Evolutionary conservation across 2,113 vertebrate genomes (phyloP), one percentile per base, ranked within the genome.

Genomic region (Clarias batrachus): DNA sequence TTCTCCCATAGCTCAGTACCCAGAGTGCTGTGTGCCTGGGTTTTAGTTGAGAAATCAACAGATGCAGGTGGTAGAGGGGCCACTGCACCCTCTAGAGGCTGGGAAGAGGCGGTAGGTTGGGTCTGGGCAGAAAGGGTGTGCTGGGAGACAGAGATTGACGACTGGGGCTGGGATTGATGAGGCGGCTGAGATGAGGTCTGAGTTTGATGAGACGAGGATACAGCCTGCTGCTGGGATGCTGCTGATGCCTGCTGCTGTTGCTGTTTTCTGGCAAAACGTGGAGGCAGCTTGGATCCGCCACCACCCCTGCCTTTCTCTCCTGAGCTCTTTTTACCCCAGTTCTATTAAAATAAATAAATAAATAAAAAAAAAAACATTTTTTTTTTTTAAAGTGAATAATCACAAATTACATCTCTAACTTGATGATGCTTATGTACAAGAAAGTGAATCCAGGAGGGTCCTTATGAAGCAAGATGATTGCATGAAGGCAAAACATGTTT

Each of bases 211-310:
- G 81, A 80, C 85, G 92, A 66, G 87, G 93, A 62, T 48, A 90
- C 82, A n/a, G 89, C 41, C 82, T 92, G 92, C 65, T 93, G 93
- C 17, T 92, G 92, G 4, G 92, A 65, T 85, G 88, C 91, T n/a
- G 94, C 94, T 2, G 94, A 88, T 63, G 91, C 91, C 57, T 92
- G 91, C 84, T 96, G 95, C 37, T 95, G 96, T 0, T 92, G 96
- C 89, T 97, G 97, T 88, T 99, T 99, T 92, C 99, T 99, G 85
- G 97, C 98, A 95, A 99, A 99, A 88, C 98, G 94, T 52, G 98
- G 98, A 14, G 98, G 98, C 56, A 99, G 95, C 89, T 99, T 99
- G 84, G 96, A 96, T 85, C 95, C 96, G 76, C 97, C 96, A 62
- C 95, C 95, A 88, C 95, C 96, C 92, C 98, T 94, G 87, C 95